Percentiles rank a stretch among this genome's conserved stretches.
Conservation (phyloP, 2,888 invertebrate species). For the Hemistola chrysoprasaria region DNA sequence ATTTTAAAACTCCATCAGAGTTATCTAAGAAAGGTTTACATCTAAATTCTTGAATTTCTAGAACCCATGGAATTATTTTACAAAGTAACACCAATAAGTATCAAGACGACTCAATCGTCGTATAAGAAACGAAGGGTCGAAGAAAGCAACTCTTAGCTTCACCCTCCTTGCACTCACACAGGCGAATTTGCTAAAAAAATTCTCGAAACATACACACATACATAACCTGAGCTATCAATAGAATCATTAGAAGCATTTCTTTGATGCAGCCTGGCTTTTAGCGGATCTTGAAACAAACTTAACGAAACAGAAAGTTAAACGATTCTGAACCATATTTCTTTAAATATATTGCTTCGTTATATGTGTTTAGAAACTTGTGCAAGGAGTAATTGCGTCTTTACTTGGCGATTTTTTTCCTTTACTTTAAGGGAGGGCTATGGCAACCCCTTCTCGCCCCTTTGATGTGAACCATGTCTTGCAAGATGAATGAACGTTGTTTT, state of each 20-base stretch:
- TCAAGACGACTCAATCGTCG: constrained; percentile 41
- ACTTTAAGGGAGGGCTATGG: constrained; percentile 49
- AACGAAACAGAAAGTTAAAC: constrained; percentile 23
- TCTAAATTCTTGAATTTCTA: no score
- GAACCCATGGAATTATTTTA: background rate
- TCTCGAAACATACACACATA: constrained; percentile 60
- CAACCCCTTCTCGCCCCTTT: constrained; percentile 35
- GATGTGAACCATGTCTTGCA: constrained; percentile 45
- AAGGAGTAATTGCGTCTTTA: constrained; percentile 77
- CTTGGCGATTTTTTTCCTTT: constrained; percentile 60
- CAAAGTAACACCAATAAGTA: constrained; percentile 32
- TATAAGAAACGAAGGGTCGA: constrained; percentile 77
- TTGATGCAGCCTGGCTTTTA: constrained; percentile 76
- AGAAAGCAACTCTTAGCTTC: constrained; percentile 78
- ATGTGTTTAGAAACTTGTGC: constrained; percentile 14
- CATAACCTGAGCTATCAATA: constrained; percentile 72
- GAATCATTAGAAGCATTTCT: constrained; percentile 80
- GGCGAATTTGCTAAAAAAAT: constrained; percentile 59
- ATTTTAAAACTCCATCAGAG: no score
- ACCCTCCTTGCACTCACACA: constrained; percentile 71
- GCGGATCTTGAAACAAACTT: constrained; percentile 50
- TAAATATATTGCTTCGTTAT: constrained; percentile 3
- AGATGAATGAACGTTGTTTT: constrained; percentile 38
- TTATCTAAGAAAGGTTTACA: no score
- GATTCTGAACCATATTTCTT: constrained; percentile 41